Conservation (phyloP, 2,888 invertebrate genomes). For the Phasia obesa region DNA sequence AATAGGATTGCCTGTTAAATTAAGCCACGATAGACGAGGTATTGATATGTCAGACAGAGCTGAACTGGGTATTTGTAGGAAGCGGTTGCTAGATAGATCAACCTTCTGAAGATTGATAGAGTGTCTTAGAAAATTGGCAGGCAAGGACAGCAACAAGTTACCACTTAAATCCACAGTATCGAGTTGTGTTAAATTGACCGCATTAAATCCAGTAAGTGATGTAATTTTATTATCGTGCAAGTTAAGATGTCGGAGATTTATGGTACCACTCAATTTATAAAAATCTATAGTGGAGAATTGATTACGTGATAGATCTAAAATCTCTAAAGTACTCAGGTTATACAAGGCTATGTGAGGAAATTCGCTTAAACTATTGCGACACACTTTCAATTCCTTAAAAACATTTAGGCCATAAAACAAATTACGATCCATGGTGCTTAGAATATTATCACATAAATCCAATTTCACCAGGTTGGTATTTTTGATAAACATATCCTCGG, state of each 20-base stretch:
- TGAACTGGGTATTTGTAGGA: slow-evolving; percentile 89
- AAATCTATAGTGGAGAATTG: slow-evolving; percentile 88
- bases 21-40: slow-evolving; percentile 88
- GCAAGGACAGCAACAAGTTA: slow-evolving; percentile 89
- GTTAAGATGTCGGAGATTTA: slow-evolving; percentile 89
- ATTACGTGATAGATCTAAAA: slow-evolving; percentile 87
- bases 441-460: slow-evolving; percentile 88
- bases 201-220: slow-evolving; percentile 89
- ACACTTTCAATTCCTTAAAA: slow-evolving; percentile 89
- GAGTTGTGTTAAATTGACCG: slow-evolving; percentile 89
- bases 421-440: slow-evolving; percentile 87
- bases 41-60: slow-evolving; percentile 89
- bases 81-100: slow-evolving; percentile 90
- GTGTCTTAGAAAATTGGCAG: slow-evolving; percentile 91
- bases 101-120: slow-evolving; percentile 88
- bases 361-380: slow-evolving; percentile 88
- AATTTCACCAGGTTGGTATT: slow-evolving; percentile 90
- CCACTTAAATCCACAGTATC: slow-evolving; percentile 89
- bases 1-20: slow-evolving; percentile 92
- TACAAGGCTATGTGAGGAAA: slow-evolving; percentile 91
- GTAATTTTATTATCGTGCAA: slow-evolving; percentile 89
- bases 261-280: slow-evolving; percentile 89
- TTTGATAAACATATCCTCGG: slow-evolving; percentile 88
- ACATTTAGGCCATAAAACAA: slow-evolving; percentile 89
- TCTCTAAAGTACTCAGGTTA: slow-evolving; percentile 89